phyloP scores from a whole-genome alignment of 2,888 invertebrate species.

The Noctua pronuba region DNA sequence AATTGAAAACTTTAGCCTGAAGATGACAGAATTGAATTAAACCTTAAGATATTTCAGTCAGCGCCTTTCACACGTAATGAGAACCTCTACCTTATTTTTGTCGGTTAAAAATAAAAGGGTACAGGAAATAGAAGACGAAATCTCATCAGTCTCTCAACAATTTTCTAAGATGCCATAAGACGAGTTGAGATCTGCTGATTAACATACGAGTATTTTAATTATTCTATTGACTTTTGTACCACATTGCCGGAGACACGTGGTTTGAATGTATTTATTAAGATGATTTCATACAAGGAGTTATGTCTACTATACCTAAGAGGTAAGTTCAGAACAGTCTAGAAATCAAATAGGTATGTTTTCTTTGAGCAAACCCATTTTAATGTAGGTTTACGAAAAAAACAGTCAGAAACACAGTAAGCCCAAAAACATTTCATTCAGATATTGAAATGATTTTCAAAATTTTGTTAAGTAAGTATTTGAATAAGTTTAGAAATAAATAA shows the following conservation, averaged over 20 bases:
- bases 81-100: too few species aligned
- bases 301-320: neutral
- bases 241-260: slow-evolving; percentile 35
- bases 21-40: neutral
- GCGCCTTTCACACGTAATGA: too few species aligned
- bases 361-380: slow-evolving; percentile 12
- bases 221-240: slow-evolving; percentile 33
- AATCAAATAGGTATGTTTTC: slow-evolving; percentile 16
- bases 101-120: neutral
- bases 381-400: slow-evolving; percentile 15
- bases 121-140: neutral
- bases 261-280: slow-evolving; percentile 41
- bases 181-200: neutral
- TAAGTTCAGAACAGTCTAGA: slow-evolving; percentile 5
- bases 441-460: neutral
- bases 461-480: too few species aligned
- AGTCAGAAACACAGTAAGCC: neutral
- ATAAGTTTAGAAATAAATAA: too few species aligned
- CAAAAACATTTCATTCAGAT: neutral
- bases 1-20: neutral
- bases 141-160: neutral
- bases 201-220: slow-evolving; percentile 34
- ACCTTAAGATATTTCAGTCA: neutral
- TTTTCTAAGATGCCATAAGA: neutral
- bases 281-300: slow-evolving; percentile 51